Base-by-base conservation (phyloP, 2,888 invertebrate species). In the Colletes collaris region DNA sequence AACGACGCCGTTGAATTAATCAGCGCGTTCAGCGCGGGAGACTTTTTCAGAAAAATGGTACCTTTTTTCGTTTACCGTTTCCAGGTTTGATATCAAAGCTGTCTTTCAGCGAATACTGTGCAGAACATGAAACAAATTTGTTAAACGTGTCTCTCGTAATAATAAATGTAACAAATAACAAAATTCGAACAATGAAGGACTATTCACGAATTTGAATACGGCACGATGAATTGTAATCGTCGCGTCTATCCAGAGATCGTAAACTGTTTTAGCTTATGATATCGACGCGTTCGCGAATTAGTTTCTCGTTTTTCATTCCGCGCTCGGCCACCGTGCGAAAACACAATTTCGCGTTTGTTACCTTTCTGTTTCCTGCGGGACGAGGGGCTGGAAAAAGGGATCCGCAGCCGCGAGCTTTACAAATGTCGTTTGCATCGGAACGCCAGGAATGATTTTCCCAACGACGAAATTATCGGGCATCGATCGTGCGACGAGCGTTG, bases 401-500 rank as follows among this genome's bases (percentile, higher is more conserved):
- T 52, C 50, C 49, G 35, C 62, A 56, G 4, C 46, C 27, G 19
- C 56, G 72, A 67, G 64, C 55, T 73, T 66, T 50, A 56, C 37
- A 56, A 69, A 71, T 40, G 72, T 60, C 64, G 60, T 49, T 65
- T 46, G 35, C 50, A 19, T 64, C 58, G 50, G 64, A 37, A 46
- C 59, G 44, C 56, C 40, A 40, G n/a, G 8, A 64, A 50, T 37
- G 67, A 68, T 65, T 60, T 76, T 16, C 56, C 27, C 71, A 59
- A 65, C 65, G 63, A 65, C 60, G 68, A 75, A 75, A 79, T 81
- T 71, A 79, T 81, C 74, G 46, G 27, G 19, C 46, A 27, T 56
- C 67, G 70, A 79, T 79, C 66, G 74, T 46, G n/a, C 63, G 4
- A 35, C 40, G n/a, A 59, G 58, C 13, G 52, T 58, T 16, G 27